Conservation (phyloP, 2,888 invertebrate species). For the Sinodicranocentrus sp. region DNA sequence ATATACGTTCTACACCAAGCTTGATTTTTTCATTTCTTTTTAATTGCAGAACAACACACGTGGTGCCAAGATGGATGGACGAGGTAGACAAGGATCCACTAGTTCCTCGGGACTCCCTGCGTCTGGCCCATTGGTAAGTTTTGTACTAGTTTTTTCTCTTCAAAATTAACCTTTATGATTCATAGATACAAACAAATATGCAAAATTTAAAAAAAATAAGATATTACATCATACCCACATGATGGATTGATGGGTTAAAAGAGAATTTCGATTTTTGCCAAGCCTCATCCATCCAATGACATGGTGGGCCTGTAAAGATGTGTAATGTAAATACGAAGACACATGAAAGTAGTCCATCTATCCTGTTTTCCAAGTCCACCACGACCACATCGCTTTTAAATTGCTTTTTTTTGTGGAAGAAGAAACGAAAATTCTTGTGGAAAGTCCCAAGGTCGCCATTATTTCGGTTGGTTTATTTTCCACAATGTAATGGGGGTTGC, state of each 20-base stretch:
- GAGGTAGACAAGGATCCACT: conserved; percentile 71
- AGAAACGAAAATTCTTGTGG: conserved; percentile 19
- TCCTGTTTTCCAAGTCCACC: not conserved
- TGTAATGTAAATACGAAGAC: no score
- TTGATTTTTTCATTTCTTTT: no score
- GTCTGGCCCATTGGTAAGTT: conserved; percentile 66
- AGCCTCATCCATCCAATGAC: no score
- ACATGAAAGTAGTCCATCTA: not conserved
- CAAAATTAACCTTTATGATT: no score
- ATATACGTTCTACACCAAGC: no score
- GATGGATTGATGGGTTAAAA: no score
- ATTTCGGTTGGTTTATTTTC: conserved; percentile 32
- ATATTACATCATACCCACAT: no score
- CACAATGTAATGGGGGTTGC: not conserved
- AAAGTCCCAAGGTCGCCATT: conserved; percentile 22
- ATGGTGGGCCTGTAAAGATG: no score
- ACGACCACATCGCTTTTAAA: not conserved
- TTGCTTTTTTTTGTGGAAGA: conserved; percentile 1
- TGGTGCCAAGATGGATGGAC: conserved; percentile 73
- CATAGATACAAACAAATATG: no score
- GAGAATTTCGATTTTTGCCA: no score
- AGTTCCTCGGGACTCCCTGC: conserved; percentile 69
- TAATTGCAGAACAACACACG: conserved; percentile 70
- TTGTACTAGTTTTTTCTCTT: not conserved
- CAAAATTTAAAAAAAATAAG: no score